Evolutionary conservation across 1,140 invertebrate genomes (phyloP), one percentile per base, ranked within the genome.

Genomic region (Melitaea cinxia): DNA sequence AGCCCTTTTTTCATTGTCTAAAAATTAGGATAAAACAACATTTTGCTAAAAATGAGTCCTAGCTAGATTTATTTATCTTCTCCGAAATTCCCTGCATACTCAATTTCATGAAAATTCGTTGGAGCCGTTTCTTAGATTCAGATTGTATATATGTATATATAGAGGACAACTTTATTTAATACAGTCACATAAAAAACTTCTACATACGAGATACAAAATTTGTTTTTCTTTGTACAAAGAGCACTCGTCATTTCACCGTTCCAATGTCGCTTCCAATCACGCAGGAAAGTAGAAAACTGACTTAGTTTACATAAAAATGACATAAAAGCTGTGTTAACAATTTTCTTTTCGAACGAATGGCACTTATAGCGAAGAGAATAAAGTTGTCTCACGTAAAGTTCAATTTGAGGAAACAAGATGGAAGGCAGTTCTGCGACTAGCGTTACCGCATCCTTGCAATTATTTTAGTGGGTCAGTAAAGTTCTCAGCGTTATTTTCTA

Each of bases 401-500:
- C 17, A 14, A 42, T 42, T 42, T 42, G 14, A 42, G 37, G 4
- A 42, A 42, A 42, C 37, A 42, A 19, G 37, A 42, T 42, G 37
- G 15, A 17, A 42, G 37, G 37, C 17, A 42, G 37, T 42, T 42
- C 9, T 17, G 37, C 17, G 17, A 42, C 14, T 42, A 42, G 37
- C 37, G 37, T 17, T 42, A 17, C 37, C 14, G 37, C 17, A 21
- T 17, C 33, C 33, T 10, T 39, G 53, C 53, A 55, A 55, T 55
- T 55, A 55, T 33, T 55, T 23, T n/a, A 39, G n/a, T 37, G 33
- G 33, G 53, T 39, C 33, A 39, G 33, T 37, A 4, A 33, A 55
- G 53, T 55, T 55, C 30, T 55, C 39, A 39, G 53, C 23, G n/a
- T 55, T 39, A 55, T 55, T 55, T 55, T 37, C 33, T 42, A 17